These are phyloP conservation scores for Plebejus anna DNA, from an alignment of 2,888 invertebrate genomes.

Conservation along the genomic window DNA sequence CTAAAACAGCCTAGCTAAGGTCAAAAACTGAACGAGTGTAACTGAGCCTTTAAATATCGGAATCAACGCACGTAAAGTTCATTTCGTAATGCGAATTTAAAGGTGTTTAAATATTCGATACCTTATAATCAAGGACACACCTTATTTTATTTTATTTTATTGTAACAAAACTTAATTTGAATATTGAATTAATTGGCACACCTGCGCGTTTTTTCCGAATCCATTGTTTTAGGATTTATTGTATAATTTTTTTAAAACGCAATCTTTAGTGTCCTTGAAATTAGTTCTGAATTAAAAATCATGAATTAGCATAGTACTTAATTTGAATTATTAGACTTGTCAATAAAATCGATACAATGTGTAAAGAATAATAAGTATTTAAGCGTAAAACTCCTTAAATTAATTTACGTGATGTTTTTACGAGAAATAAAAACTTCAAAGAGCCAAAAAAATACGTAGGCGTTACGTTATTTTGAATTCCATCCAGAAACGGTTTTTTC, in stretches of 20 bases:
- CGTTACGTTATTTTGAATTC: not conserved
- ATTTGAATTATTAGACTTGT: not conserved
- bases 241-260: not conserved
- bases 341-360: not conserved
- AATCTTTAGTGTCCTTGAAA: not conserved
- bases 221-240: constrained; percentile 15
- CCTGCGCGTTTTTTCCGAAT: constrained; percentile 11
- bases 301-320: not conserved
- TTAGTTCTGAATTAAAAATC: not conserved
- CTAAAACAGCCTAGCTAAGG: no score
- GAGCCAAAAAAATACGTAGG: not conserved
- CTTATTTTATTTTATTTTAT: constrained; percentile 23
- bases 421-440: constrained; percentile 17
- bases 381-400: not conserved
- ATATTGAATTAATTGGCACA: constrained; percentile 23
- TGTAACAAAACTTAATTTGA: constrained; percentile 7
- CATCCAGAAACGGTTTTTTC: not conserved
- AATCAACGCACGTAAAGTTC: not conserved
- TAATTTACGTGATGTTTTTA: not conserved
- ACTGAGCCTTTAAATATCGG: not conserved
- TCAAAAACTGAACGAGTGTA: not conserved
- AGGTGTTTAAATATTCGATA: not conserved
- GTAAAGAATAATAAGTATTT: not conserved
- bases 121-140: constrained; percentile 17
- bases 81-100: constrained; percentile 11